Evolutionary conservation across 2,888 invertebrate species (phyloP).

Genomic region (Patella caerulea): DNA sequence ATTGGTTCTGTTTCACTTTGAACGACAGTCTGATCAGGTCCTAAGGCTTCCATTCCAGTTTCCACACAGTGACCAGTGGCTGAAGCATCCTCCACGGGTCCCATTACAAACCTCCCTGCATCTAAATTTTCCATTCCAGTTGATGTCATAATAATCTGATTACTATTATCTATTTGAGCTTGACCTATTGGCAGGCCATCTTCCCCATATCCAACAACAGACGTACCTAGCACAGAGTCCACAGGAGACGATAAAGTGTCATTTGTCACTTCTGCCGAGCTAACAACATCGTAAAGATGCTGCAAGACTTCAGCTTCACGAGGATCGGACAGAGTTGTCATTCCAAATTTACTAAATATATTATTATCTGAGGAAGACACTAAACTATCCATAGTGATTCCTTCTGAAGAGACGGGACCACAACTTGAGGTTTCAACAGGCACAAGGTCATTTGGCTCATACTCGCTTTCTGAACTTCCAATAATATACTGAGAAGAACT

Average conservation of each 20-base stretch:
- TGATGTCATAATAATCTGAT: neutral
- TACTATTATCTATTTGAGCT: neutral
- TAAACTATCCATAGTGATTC: neutral
- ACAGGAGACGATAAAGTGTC: neutral
- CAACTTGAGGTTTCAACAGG: too few species aligned
- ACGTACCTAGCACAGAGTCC: neutral
- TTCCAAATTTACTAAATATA: neutral
- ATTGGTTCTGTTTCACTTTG: neutral
- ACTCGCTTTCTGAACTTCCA: neutral
- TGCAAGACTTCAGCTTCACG: neutral
- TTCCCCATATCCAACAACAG: neutral
- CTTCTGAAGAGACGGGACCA: too few species aligned
- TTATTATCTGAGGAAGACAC: neutral
- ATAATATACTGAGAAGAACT: neutral
- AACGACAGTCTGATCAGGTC: neutral
- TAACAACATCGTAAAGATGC: neutral
- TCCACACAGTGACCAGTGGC: neutral
- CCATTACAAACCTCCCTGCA: neutral
- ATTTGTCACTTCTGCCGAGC: neutral
- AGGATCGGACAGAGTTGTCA: neutral
- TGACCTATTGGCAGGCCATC: neutral
- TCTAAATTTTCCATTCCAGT: neutral
- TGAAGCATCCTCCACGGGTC: neutral
- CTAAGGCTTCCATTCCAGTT: neutral
- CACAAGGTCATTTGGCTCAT: neutral